Percentiles rank a stretch among this genome's conserved stretches.
These are phyloP conservation scores for Thamnophis elegans DNA, from an alignment of 2,797 vertebrate species.

Conservation along the genomic window DNA sequence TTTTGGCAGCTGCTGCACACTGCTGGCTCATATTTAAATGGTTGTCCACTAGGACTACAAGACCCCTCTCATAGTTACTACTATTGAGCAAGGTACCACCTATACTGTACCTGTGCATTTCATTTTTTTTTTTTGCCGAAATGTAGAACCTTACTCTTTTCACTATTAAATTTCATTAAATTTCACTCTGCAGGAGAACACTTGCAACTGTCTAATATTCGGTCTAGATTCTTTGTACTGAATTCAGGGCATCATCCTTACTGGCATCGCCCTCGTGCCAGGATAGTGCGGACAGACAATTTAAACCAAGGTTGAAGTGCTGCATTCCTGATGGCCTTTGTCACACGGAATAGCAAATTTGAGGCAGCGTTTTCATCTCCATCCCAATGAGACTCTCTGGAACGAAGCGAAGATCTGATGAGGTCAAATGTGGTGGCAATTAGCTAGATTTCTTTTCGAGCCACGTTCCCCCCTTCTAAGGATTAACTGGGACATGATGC, in stretches of 20 bases:
- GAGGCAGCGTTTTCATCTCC: not conserved
- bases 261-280: not conserved
- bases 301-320: not conserved
- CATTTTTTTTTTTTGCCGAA: too few relatives aligned
- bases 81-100: too few relatives aligned
- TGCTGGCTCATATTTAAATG: too few relatives aligned
- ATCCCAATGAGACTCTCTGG: not conserved
- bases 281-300: not conserved
- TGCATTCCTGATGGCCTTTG: not conserved
- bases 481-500: accelerated
- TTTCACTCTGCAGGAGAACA: too few relatives aligned
- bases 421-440: not conserved
- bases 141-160: too few relatives aligned
- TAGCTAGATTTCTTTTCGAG: not conserved
- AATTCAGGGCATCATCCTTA: not conserved
- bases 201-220: not conserved
- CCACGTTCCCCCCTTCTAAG: not conserved
- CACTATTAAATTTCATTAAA: too few relatives aligned
- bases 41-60: too few relatives aligned
- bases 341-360: not conserved
- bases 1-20: too few relatives aligned
- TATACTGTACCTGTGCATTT: too few relatives aligned
- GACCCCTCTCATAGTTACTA: too few relatives aligned
- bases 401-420: not conserved
- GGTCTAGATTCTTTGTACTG: not conserved